Evolutionary conservation across 2,888 invertebrate genomes (phyloP), one percentile per base, ranked within the genome.

Genomic region (Lamproptera curius): DNA sequence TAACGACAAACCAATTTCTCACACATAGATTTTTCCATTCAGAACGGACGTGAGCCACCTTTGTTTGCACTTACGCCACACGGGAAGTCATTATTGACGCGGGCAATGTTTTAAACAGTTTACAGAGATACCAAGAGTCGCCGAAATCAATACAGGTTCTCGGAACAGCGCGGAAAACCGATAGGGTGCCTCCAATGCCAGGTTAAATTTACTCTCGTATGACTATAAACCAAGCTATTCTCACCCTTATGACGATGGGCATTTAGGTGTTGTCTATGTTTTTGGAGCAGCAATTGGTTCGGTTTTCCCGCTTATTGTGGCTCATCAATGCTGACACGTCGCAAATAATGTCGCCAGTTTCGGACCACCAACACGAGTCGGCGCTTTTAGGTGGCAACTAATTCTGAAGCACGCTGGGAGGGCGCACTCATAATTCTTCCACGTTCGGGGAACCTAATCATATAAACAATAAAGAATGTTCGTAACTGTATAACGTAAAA

Each of bases 21-120:
- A 2, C 40, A 39, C 13, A 44, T 16, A 43, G 28, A 31, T 48
- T 48, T 46, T 48, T 48, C 42, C 47, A 13, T 37, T 10, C 16
- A 35, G n/a, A 49, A 49, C 49, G 63, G 64, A 65, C 64, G 61
- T 53, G 43, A 42, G n/a, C 33, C 20, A 41, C 26, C 26, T 16
- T 57, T 55, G 53, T 57, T 54, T 56, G 58, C 51, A 52, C 37
- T 52, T 54, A 50, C 52, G 63, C 64, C 65, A 55, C 67, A 71
- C 75, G 75, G 82, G 81, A 83, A 76, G 76, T 76, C 69, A 67
- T 69, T 81, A 65, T 82, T 79, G 69, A 61, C 63, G 61, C 73
- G 71, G 73, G 72, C 74, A 72, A 70, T 66, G 71, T 66, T 67
- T 70, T 63, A 66, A 63, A 56, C 54, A 61, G 54, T 61, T 58